Conservation (phyloP, 2,113 vertebrate species). For the Ophiodon elongatus region DNA sequence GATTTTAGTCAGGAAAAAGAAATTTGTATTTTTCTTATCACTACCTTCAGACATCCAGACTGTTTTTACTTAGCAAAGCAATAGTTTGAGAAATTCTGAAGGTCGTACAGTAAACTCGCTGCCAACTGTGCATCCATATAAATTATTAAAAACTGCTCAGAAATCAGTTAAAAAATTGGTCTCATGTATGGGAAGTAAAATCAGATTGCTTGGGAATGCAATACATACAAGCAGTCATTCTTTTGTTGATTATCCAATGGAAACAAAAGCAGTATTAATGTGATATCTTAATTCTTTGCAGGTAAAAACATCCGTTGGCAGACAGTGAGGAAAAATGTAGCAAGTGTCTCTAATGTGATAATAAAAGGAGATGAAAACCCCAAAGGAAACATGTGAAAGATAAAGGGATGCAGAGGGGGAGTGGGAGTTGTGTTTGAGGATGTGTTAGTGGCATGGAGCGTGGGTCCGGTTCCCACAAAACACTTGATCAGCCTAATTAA, state of each 20-base stretch:
- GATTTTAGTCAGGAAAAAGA: conserved; percentile 33
- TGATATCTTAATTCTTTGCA: conserved; percentile 33
- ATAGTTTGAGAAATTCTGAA: not conserved
- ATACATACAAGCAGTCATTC: not conserved
- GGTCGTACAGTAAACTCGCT: not conserved
- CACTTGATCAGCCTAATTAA: conserved; percentile 84
- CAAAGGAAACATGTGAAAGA: conserved; percentile 65
- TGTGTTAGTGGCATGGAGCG: conserved; percentile 74
- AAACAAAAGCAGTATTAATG: conserved; percentile 36
- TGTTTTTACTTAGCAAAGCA: not conserved
- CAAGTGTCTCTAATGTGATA: conserved; percentile 55
- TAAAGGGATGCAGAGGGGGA: conserved; percentile 60
- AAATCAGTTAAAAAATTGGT: not conserved
- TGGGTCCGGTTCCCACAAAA: conserved; percentile 81
- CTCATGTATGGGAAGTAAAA: not conserved
- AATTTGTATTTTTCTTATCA: conserved; percentile 1
- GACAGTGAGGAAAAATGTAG: conserved; percentile 42
- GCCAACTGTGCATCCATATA: not conserved
- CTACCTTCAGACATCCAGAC: conserved; percentile 9
- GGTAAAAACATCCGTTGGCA: conserved; percentile 42
- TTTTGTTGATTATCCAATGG: conserved; percentile 19
- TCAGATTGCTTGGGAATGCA: not conserved
- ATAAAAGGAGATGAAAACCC: conserved; percentile 63
- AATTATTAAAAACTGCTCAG: not conserved
- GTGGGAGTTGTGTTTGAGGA: conserved; percentile 66